Conservation (phyloP, 2,888 invertebrate genomes). For the Argynnis bischoffii region DNA sequence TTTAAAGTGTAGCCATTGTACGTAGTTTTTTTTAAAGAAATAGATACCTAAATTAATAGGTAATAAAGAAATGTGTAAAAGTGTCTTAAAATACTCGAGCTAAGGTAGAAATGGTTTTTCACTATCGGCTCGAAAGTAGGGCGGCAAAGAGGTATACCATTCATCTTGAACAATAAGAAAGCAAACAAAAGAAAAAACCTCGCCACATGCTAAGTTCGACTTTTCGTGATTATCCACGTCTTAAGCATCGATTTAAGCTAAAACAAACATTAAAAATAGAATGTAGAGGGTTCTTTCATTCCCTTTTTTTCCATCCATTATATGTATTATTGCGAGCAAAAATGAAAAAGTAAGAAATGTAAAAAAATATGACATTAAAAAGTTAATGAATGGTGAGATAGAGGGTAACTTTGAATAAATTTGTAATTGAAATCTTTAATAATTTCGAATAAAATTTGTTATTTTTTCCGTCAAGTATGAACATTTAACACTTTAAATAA, state of each 20-base stretch:
- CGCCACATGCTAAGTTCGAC: slow-evolving; percentile 26
- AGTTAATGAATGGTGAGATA: too few species aligned
- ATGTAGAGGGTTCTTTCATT: neutral
- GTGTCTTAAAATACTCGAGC: slow-evolving; percentile 21
- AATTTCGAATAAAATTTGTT: too few species aligned
- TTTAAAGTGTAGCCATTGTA: too few species aligned
- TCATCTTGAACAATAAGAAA: slow-evolving; percentile 39
- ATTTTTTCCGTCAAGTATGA: too few species aligned
- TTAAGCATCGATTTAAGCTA: slow-evolving; percentile 14
- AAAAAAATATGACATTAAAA: too few species aligned
- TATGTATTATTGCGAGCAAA: too few species aligned
- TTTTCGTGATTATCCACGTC: slow-evolving; percentile 23
- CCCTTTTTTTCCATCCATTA: neutral
- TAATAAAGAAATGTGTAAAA: slow-evolving; percentile 14
- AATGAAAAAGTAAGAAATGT: too few species aligned
- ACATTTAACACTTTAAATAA: too few species aligned
- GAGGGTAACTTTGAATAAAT: neutral
- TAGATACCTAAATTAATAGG: neutral
- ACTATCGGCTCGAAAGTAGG: slow-evolving; percentile 37
- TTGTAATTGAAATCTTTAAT: neutral
- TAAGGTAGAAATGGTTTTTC: slow-evolving; percentile 30
- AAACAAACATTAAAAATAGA: slow-evolving; percentile 4
- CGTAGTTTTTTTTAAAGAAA: neutral
- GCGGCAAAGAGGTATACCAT: slow-evolving; percentile 36
- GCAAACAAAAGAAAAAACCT: slow-evolving; percentile 36